These are phyloP conservation scores for Alosa alosa DNA, from an alignment of 2,113 vertebrate species.

Conservation along the genomic window DNA sequence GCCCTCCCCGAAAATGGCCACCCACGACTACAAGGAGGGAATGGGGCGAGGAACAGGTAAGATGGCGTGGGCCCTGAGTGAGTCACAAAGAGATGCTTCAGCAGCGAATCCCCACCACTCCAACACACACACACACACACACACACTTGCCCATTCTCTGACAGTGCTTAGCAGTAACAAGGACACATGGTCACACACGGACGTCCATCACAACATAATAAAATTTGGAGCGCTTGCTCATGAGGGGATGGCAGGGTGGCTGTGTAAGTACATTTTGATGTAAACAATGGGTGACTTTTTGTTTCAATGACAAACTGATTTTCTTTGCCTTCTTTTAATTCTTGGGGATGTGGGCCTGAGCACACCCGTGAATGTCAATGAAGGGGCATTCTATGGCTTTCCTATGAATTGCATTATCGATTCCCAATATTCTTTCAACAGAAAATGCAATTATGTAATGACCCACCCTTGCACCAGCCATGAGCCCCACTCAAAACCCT, in stretches of 20 bases:
- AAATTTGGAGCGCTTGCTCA: conserved; percentile 44
- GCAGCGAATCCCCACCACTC: neutral
- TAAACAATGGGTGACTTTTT: conserved; percentile 60
- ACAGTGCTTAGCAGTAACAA: conserved; percentile 23
- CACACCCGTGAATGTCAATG: conserved; percentile 65
- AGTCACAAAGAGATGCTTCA: neutral
- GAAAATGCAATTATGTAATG: conserved; percentile 89
- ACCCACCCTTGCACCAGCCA: conserved; percentile 40
- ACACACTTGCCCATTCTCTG: conserved; percentile 22
- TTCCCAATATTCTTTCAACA: conserved; percentile 82
- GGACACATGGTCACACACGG: conserved; percentile 39
- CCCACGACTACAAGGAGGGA: neutral
- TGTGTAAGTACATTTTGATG: conserved; percentile 51
- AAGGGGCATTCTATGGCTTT: conserved; percentile 63
- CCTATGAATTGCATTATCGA: conserved; percentile 86
- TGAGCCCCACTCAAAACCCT: conserved; percentile 38
- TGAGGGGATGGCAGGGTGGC: conserved; percentile 32
- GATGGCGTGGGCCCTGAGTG: neutral
- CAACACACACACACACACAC: neutral
- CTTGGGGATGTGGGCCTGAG: conserved; percentile 57
- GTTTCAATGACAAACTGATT: conserved; percentile 60
- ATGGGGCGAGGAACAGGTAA: neutral
- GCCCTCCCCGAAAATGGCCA: conserved; percentile 33
- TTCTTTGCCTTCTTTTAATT: conserved; percentile 57
- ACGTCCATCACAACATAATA: conserved; percentile 48